Evolutionary conservation across 1,140 invertebrate genomes (phyloP).

Genomic region (Maniola jurtina): DNA sequence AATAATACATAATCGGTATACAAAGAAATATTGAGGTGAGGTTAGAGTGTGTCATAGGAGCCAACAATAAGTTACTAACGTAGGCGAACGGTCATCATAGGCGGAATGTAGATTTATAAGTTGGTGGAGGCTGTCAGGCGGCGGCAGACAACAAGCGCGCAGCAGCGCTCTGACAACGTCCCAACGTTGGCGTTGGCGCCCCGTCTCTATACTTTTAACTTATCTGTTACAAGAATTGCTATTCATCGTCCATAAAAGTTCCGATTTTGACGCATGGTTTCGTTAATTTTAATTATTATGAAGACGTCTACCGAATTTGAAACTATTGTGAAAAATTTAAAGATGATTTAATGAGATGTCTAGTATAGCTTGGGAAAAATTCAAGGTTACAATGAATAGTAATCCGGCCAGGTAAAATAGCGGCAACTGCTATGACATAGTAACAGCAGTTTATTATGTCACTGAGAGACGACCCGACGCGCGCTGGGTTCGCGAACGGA

Average conservation of each 20-base stretch:
- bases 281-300: no score
- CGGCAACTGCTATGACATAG: slow-evolving; percentile 21
- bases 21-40: slow-evolving; percentile 58
- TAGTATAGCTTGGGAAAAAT: slow-evolving; percentile 6
- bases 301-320: no score
- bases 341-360: background rate
- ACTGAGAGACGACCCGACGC: slow-evolving; percentile 41
- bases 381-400: slow-evolving; percentile 13
- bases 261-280: background rate
- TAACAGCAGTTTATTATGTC: slow-evolving; percentile 26
- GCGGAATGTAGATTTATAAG: slow-evolving; percentile 57
- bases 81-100: slow-evolving; percentile 53
- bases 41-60: slow-evolving; percentile 45
- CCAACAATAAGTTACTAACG: slow-evolving; percentile 60
- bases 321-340: slow-evolving; percentile 4
- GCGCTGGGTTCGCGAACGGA: slow-evolving; percentile 59
- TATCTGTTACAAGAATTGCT: slow-evolving; percentile 13
- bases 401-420: slow-evolving; percentile 16
- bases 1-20: slow-evolving; percentile 33
- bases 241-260: background rate
- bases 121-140: slow-evolving; percentile 56
- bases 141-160: slow-evolving; percentile 64
- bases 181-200: slow-evolving; percentile 53
- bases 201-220: slow-evolving; percentile 45
- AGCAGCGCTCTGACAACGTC: slow-evolving; percentile 55